Evolutionary conservation across 2,113 vertebrate species (phyloP), one percentile per base, ranked within the genome.

Genomic region (Zeus faber): DNA sequence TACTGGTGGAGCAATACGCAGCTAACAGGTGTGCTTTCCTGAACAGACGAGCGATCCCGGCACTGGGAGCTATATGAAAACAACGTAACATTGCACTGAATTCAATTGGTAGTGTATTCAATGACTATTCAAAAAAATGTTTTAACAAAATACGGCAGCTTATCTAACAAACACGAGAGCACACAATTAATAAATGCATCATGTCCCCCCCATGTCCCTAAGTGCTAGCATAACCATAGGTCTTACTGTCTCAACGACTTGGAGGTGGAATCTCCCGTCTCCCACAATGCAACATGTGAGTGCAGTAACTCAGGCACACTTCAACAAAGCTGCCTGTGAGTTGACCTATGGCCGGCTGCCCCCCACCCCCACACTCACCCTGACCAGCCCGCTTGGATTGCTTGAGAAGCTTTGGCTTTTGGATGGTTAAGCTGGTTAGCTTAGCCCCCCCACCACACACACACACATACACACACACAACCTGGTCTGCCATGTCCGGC

Each of bases 1-100:
- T 8, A 33, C 8, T 33, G n/a, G 48, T 37, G 58, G 53, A 43
- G 60, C 55, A 33, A 55, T n/a, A 14, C 33, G n/a, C 33, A 5
- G 62, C 17, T 54, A 47, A 69, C 84, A 84, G 84, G 31, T 23
- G 24, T 51, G 39, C 43, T 56, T 62, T 79, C 25, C 41, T 46
- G 14, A 46, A 49, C 58, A 61, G 35, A 45, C 16, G 14, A 33
- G 54, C 24, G 20, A 54, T 54, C 44, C 62, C 53, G 53, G 11
- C 31, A 65, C 46, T 23, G 40, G 25, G n/a, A n/a, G n/a, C n/a
- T n/a, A n/a, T n/a, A n/a, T n/a, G n/a, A n/a, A n/a, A n/a, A n/a
- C n/a, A n/a, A n/a, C n/a, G n/a, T n/a, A n/a, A n/a, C n/a, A n/a
- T n/a, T n/a, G n/a, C n/a, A 54, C 13, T 16, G 29, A 40, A 16